These are phyloP conservation scores for Harpagifer antarcticus DNA, from an alignment of 2,797 vertebrate genomes.

Conservation along the genomic window DNA sequence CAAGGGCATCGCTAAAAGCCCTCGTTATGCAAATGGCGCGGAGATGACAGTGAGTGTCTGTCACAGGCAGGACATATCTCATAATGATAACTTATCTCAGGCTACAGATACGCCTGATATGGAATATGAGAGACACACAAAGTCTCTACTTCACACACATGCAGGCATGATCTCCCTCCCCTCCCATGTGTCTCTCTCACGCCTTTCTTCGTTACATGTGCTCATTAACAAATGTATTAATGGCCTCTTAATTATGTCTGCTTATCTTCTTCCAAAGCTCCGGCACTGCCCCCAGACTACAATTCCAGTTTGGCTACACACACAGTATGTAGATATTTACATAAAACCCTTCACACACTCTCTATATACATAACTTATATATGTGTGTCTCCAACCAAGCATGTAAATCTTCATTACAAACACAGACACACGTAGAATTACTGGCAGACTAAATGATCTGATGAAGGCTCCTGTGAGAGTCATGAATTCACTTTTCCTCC, in stretches of 20 bases:
- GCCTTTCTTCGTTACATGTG: slow-evolving; percentile 36
- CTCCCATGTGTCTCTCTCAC: background rate
- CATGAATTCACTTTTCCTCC: slow-evolving; percentile 34
- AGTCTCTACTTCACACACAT: background rate
- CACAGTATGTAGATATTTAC: slow-evolving; percentile 37
- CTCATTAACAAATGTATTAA: slow-evolving; percentile 82
- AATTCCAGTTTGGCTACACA: slow-evolving; percentile 26
- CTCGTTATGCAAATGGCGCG: slow-evolving; percentile 74
- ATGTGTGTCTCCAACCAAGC: background rate
- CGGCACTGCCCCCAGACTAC: slow-evolving; percentile 46
- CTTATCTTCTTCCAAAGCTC: slow-evolving; percentile 70
- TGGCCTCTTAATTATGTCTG: slow-evolving; percentile 80
- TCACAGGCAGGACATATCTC: slow-evolving; percentile 65
- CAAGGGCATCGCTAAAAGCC: slow-evolving; percentile 79
- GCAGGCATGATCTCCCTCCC: slow-evolving; percentile 17
- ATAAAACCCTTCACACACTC: slow-evolving; percentile 17
- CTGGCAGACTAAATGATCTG: slow-evolving; percentile 40
- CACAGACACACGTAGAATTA: slow-evolving; percentile 6
- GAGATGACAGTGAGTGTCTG: slow-evolving; percentile 65
- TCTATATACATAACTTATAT: slow-evolving; percentile 13
- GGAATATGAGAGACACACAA: slow-evolving; percentile 44
- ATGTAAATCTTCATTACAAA: slow-evolving; percentile 12
- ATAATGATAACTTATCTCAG: slow-evolving; percentile 73
- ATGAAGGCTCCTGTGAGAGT: slow-evolving; percentile 41
- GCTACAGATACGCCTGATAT: slow-evolving; percentile 68